Percentiles rank a stretch among this genome's conserved stretches.
phyloP scores from a whole-genome alignment of 2,797 vertebrate genomes.

The Lacerta bilineata region DNA sequence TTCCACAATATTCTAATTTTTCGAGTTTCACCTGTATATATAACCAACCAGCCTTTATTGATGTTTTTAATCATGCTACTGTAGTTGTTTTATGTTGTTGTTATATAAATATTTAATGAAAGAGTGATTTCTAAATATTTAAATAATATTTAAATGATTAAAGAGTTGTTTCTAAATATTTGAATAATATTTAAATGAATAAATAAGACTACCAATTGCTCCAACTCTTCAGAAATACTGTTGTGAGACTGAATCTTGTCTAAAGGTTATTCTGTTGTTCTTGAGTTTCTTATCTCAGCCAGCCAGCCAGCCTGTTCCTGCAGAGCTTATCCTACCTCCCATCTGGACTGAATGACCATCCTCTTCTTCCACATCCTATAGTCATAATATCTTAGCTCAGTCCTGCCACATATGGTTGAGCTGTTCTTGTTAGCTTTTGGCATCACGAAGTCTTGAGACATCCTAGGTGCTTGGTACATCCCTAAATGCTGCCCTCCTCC shows the following conservation, averaged over 20 bases:
- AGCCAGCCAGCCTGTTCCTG: background rate
- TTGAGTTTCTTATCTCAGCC: background rate
- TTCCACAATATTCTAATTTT: no score
- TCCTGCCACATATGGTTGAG: background rate
- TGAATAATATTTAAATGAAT: background rate
- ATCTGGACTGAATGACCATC: background rate
- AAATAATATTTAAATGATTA: background rate
- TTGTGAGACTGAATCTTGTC: background rate
- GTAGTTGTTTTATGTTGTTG: no score
- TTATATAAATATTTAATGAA: no score
- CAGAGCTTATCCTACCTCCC: background rate
- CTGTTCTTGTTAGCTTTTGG: background rate
- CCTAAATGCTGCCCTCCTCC: background rate
- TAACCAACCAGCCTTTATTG: no score
- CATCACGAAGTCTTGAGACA: background rate
- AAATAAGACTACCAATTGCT: background rate
- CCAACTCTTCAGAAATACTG: background rate
- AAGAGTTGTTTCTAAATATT: background rate
- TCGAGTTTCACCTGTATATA: no score
- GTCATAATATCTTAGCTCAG: background rate
- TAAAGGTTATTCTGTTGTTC: background rate
- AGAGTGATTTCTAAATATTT: no score
- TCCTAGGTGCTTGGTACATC: background rate
- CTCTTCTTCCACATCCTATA: background rate
- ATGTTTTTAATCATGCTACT: no score